Conservation (phyloP, 1,140 invertebrate species). For the Cylas formicarius region DNA sequence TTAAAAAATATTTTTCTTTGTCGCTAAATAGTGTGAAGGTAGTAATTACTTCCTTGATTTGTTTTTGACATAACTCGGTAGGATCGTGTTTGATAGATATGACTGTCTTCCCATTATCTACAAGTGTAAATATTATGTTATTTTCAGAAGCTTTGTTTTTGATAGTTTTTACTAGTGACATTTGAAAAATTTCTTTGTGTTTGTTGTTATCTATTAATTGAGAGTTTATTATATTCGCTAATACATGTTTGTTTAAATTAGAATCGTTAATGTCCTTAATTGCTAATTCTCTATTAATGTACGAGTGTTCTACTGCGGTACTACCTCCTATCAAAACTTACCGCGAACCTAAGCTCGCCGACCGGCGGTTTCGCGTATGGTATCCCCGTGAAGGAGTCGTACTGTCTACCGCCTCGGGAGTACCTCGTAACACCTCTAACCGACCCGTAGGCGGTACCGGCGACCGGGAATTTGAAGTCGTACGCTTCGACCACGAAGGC, state of each 20-base stretch:
- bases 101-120: no score
- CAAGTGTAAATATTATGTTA: no score
- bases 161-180: background rate
- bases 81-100: no score
- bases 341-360: conserved; percentile 60
- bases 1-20: no score
- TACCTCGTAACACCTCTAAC: no score
- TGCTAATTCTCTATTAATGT: background rate
- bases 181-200: background rate
- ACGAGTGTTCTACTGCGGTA: background rate
- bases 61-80: no score
- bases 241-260: background rate
- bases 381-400: conserved; percentile 63
- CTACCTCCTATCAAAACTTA: conserved; percentile 10
- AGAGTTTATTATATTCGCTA: background rate
- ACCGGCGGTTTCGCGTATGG: conserved; percentile 74
- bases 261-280: background rate
- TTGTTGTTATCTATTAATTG: background rate
- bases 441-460: no score
- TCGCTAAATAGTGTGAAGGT: no score
- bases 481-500: no score
- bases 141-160: no score
- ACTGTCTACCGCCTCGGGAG: conserved; percentile 4
- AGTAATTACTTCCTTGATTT: no score
- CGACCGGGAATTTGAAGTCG: no score